Conservation (phyloP, 2,797 vertebrate species). For the Gouania willdenowi region DNA sequence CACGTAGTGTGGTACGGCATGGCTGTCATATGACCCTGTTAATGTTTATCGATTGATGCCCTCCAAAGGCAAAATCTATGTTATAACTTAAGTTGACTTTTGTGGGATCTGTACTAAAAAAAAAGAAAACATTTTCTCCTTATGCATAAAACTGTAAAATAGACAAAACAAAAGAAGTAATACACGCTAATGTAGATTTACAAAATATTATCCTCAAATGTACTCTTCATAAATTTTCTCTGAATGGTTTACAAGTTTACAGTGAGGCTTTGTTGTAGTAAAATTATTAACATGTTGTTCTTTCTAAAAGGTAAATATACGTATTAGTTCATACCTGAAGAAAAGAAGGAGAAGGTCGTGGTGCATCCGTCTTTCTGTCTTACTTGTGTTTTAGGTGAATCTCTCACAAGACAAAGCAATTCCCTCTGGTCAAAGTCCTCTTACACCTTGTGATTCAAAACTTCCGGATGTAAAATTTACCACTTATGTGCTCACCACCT, state of each 20-base stretch:
- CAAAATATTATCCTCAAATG: too few relatives aligned
- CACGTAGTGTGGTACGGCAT: constrained; percentile 33
- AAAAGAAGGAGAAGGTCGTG: constrained; percentile 22
- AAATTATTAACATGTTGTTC: not conserved
- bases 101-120: not conserved
- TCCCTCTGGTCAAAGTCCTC: constrained; percentile 68
- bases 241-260: too few relatives aligned
- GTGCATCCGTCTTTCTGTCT: constrained; percentile 27
- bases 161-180: too few relatives aligned
- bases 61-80: not conserved
- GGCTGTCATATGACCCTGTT: constrained; percentile 69
- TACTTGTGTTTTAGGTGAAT: constrained; percentile 32
- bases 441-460: constrained; percentile 53
- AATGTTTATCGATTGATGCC: constrained; percentile 51
- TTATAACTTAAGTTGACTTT: not conserved
- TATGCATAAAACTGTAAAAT: too few relatives aligned
- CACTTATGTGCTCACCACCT: constrained; percentile 6
- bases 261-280: too few relatives aligned
- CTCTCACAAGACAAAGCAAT: constrained; percentile 54
- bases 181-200: too few relatives aligned
- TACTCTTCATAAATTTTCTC: too few relatives aligned
- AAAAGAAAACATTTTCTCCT: not conserved
- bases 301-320: not conserved
- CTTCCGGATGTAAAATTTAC: constrained; percentile 21
- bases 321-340: constrained; percentile 44